Conservation (phyloP, 2,113 vertebrate species). For the Ciconia boyciana region DNA sequence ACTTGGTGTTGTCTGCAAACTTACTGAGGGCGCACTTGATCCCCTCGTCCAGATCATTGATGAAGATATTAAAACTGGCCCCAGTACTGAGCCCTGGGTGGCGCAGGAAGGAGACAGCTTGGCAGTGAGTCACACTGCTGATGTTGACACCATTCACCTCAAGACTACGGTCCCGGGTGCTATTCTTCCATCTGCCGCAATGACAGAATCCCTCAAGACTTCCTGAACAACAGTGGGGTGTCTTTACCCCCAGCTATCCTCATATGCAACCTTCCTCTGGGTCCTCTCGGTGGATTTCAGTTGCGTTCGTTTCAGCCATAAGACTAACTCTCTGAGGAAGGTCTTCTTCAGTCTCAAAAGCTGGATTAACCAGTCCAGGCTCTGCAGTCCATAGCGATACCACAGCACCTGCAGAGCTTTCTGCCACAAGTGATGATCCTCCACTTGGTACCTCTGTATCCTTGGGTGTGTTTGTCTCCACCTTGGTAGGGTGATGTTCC, state of each 20-base stretch:
- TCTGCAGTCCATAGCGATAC: conserved; percentile 44
- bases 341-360: conserved; percentile 80
- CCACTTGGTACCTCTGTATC: not conserved
- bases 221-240: conserved; percentile 80
- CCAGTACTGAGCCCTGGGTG: conserved; percentile 20
- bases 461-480: conserved; percentile 21
- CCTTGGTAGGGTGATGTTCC: conserved; percentile 63
- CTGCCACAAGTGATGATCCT: not conserved
- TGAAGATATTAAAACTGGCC: not conserved
- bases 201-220: conserved; percentile 74
- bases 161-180: conserved; percentile 81
- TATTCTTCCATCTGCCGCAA: conserved; percentile 74
- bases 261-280: conserved; percentile 75
- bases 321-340: conserved; percentile 74
- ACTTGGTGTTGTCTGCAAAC: not conserved
- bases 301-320: conserved; percentile 74
- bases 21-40: not conserved
- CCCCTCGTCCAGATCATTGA: not conserved
- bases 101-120: conserved; percentile 71
- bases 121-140: conserved; percentile 75
- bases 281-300: conserved; percentile 75
- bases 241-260: conserved; percentile 80
- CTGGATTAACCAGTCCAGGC: conserved; percentile 78
- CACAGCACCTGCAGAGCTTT: not conserved
- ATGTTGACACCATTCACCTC: conserved; percentile 81